Base-by-base conservation (phyloP, 2,888 invertebrate species). In the Papilio protenor region DNA sequence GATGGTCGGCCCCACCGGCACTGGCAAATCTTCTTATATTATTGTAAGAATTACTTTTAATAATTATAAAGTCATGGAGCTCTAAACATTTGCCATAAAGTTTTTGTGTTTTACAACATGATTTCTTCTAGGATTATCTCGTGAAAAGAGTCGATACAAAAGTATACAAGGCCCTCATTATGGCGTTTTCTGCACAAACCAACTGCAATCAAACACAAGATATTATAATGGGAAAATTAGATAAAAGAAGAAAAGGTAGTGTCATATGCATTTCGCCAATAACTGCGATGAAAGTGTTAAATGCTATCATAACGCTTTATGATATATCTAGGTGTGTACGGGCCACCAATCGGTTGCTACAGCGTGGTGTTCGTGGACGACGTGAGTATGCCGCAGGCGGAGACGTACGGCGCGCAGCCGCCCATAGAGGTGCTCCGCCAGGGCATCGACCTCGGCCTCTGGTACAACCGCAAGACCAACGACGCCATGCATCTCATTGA, bases 301-400 rank as follows among this genome's bases (percentile, higher is more conserved):
- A 59, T 12, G 59, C 8, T 16, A 59, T 4, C 6, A 59, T n/a
- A 21, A 18, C 69, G 71, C 70, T 73, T 71, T 71, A 47, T 80
- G 80, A 82, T 61, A 2, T 27, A 14, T 45, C 3, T 75, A 96
- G 97, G 99, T 1, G 97, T 98, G 18, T 99, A 96, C 87, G 99
- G 99, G 0, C 99, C 99, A 0, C 98, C 98, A 0, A 96, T 98
- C 73, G 98, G 98, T 6, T 99, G 98, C 88, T 96, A 96, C 85
- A 96, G 97, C 90, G 97, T 99, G 18, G 96, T 99, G 71, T 99
- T 99, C 89, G 98, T 99, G 55, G 99, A 99, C 87, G 99, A 99
- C 89, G 96, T 99, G n/a, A 98, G 98, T 85, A 98, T 99, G 98
- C 99, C 99, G 0, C 94, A 97, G 84, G 96, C 97, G 76, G 98